Percentiles rank a stretch among this genome's conserved stretches.
These are phyloP conservation scores for Aporophyla nigra DNA, from an alignment of 2,888 invertebrate genomes.

Conservation along the genomic window DNA sequence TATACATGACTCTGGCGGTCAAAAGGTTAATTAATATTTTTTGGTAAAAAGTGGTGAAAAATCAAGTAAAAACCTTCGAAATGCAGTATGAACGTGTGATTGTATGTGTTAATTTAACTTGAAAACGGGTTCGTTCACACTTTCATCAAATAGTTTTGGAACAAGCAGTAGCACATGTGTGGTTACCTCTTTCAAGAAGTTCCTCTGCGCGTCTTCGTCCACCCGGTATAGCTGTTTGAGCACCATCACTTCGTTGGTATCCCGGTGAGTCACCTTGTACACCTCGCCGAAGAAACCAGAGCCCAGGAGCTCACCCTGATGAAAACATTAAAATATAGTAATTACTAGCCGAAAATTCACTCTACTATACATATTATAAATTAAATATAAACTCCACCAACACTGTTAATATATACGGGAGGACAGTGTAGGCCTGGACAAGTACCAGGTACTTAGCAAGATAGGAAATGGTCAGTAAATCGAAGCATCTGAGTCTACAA, in stretches of 20 bases:
- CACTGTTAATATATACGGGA: no score
- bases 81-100: background rate
- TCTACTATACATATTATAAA: no score
- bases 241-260: slow-evolving; percentile 98
- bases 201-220: slow-evolving; percentile 98
- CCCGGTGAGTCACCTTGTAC: slow-evolving; percentile 97
- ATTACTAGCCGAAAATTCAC: background rate
- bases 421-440: no score
- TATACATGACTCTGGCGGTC: no score
- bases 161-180: no score
- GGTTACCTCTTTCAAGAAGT: slow-evolving; percentile 96
- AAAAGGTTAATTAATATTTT: background rate
- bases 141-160: background rate
- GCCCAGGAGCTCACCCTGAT: slow-evolving; percentile 96
- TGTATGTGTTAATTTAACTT: background rate
- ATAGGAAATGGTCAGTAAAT: no score
- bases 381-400: background rate
- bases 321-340: background rate
- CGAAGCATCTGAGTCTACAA: no score
- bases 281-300: slow-evolving; percentile 99
- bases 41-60: background rate
- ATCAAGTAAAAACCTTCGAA: background rate
- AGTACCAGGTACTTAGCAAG: no score
- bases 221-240: slow-evolving; percentile 98
- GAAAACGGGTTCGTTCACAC: background rate